Evolutionary conservation across 2,113 vertebrate species (phyloP).

Genomic region (Eulemur macaco): DNA sequence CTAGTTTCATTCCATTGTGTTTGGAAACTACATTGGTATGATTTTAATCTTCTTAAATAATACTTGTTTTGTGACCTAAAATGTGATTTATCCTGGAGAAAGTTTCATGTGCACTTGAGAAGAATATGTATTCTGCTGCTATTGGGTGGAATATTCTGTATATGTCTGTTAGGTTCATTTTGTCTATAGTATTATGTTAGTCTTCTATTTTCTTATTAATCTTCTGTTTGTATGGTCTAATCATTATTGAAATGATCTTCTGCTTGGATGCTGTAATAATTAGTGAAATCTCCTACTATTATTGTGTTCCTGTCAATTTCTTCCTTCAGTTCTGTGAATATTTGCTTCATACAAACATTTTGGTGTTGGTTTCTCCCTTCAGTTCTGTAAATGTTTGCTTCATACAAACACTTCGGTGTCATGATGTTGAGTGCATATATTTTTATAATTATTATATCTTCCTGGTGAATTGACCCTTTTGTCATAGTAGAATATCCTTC

Average conservation of each 20-base stretch:
- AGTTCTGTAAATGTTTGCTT: background rate
- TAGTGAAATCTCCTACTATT: background rate
- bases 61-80: background rate
- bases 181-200: background rate
- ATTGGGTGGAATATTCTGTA: background rate
- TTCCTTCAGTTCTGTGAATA: background rate
- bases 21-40: background rate
- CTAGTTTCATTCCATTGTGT: background rate
- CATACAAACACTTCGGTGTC: background rate
- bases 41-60: constrained; percentile 15
- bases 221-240: background rate
- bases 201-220: background rate
- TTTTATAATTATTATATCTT: background rate
- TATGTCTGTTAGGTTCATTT: background rate
- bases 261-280: background rate
- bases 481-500: background rate
- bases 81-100: background rate
- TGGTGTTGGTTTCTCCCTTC: background rate
- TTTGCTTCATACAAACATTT: background rate
- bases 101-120: background rate
- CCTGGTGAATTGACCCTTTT: background rate
- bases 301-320: background rate
- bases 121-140: background rate
- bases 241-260: background rate
- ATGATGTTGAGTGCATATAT: background rate